Evolutionary conservation across 1,140 invertebrate genomes (phyloP).

Genomic region (Melipona quadrifasciata): DNA sequence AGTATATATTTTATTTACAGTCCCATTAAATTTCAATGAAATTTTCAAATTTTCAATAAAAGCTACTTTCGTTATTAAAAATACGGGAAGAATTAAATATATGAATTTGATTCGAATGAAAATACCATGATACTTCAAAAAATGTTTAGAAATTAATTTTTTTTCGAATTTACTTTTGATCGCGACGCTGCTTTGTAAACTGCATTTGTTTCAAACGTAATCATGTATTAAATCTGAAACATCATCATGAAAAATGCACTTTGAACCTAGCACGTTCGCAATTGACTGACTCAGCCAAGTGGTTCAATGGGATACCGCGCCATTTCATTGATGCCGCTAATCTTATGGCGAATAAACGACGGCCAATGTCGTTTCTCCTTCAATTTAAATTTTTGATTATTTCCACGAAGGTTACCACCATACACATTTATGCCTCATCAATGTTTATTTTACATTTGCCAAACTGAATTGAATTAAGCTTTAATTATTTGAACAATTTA

Average conservation of each 20-base stretch:
- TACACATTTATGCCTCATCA: too few relatives aligned
- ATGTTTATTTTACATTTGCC: too few relatives aligned
- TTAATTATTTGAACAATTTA: too few relatives aligned
- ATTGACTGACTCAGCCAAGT: constrained; percentile 27
- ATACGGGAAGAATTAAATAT: background rate
- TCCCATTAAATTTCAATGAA: too few relatives aligned
- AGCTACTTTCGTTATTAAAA: background rate
- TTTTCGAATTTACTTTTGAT: background rate
- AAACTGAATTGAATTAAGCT: background rate
- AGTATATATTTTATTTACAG: too few relatives aligned
- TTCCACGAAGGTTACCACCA: background rate
- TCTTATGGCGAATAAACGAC: constrained; percentile 3
- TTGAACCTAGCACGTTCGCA: constrained; percentile 6
- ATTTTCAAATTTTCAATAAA: background rate
- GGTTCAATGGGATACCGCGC: constrained; percentile 31
- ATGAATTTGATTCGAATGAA: background rate
- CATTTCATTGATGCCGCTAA: constrained; percentile 41
- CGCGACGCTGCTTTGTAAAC: background rate
- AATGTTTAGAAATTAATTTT: background rate
- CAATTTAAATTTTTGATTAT: background rate
- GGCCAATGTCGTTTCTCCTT: background rate
- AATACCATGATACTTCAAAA: background rate
- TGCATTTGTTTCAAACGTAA: background rate
- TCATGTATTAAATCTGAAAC: constrained; percentile 6
- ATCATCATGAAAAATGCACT: constrained; percentile 3